Conservation (phyloP, 2,888 invertebrate species). For the Acronicta alni region DNA sequence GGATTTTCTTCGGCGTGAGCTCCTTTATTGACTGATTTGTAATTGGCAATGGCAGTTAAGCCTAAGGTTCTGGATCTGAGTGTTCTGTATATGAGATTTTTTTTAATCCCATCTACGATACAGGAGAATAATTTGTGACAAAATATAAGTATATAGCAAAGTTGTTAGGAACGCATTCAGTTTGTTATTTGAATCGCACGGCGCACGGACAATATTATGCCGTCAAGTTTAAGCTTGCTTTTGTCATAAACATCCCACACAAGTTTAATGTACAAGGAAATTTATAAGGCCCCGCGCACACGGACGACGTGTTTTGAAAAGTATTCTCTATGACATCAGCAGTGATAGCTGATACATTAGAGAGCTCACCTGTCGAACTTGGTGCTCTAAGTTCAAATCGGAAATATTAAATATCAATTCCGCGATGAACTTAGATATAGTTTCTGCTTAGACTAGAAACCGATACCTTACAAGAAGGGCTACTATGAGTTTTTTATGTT, state of each 20-base stretch:
- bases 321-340: neutral
- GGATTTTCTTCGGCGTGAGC: too few species aligned
- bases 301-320: neutral
- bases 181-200: neutral
- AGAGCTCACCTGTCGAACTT: too few species aligned
- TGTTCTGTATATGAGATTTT: too few species aligned
- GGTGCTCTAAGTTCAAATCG: too few species aligned
- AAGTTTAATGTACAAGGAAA: neutral
- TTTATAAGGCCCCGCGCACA: constrained; percentile 3
- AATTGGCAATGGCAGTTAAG: too few species aligned
- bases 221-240: constrained; percentile 15
- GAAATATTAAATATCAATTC: too few species aligned
- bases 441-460: neutral
- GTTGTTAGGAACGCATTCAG: neutral
- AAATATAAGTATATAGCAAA: too few species aligned
- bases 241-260: neutral
- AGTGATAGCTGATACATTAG: neutral
- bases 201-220: neutral
- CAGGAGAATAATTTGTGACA: too few species aligned
- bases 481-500: constrained; percentile 25
- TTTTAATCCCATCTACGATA: too few species aligned
- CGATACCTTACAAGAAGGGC: neutral
- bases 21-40: too few species aligned
- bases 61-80: too few species aligned
- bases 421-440: too few species aligned